Evolutionary conservation across 1,140 invertebrate genomes (phyloP), one percentile per base, ranked within the genome.

Genomic region (Drepana arcuata): DNA sequence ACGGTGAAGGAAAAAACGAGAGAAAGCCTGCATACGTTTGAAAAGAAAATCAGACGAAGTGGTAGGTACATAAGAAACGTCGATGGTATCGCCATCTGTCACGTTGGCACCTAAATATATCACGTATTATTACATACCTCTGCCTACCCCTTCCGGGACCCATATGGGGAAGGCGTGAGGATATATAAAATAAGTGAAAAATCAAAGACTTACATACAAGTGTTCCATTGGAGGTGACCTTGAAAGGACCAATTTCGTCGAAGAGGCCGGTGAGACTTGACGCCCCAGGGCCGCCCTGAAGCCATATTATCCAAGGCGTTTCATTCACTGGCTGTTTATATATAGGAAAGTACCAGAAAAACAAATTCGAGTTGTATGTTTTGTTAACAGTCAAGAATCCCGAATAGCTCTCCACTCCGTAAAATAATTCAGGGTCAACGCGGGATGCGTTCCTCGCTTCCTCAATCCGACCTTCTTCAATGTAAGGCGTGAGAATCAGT

Each of bases 251-350:
- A 49, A 94, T 88, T 72, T 95, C 93, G 1, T 88, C 83, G 49
- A 96, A 95, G 1, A 96, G 72, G 0, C 93, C 93, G 47, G 89
- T 91, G 33, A 96, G 62, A 0, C 92, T 93, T 1, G 91, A 89
- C 2, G 88, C 88, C 0, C 94, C 94, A 1, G 94, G 94, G 0
- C 92, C 88, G 16, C 91, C 91, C 84, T 93, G 90, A 10, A 93
- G 79, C 92, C 91, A 93, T 16, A 93, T 60, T 6, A 92, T 56
- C 46, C 92, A 85, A 1, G 92, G 91, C 2, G 85, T 86, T 18
- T 78, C 80, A 30, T 80, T 68, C 15, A 75, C 65, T 2, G 70
- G 45, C 14, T 63, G 45, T 80, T 81, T 48, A 21, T 44, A 58
- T 0, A 88, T 83, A 14, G 89, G 88, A 50, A 91, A 90, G 54